A percentile compares a stretch with the other conserved stretches of the same genome.
phyloP scores from a whole-genome alignment of 2,797 vertebrate genomes.

The Gila robusta region DNA sequence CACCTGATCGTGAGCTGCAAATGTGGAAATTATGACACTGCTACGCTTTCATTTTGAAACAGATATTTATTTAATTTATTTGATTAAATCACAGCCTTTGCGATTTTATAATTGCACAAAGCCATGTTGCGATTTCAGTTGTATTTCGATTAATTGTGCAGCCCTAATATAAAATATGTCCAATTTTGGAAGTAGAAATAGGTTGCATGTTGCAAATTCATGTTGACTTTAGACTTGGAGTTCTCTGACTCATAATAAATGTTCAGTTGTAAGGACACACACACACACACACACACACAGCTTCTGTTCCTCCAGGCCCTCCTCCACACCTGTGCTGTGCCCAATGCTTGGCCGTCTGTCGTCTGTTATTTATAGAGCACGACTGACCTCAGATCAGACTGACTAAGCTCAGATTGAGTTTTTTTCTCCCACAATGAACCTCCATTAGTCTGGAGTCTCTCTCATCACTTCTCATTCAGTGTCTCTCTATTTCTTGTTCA shows the following conservation, averaged over 20 bases:
- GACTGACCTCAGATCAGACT: slow-evolving; percentile 43
- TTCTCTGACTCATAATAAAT: slow-evolving; percentile 37
- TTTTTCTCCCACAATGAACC: slow-evolving; percentile 29
- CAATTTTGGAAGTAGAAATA: neutral
- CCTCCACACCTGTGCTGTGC: slow-evolving; percentile 48
- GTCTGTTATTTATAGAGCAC: slow-evolving; percentile 53
- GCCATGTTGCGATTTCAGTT: neutral
- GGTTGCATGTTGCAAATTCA: neutral
- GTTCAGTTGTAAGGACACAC: slow-evolving; percentile 23
- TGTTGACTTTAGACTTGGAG: slow-evolving; percentile 1
- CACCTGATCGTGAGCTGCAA: neutral
- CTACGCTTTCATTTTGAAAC: neutral
- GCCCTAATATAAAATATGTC: neutral
- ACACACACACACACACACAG: neutral
- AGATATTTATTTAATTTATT: neutral
- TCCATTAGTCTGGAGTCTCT: neutral
- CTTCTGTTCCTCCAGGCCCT: slow-evolving; percentile 29
- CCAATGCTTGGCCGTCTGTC: slow-evolving; percentile 37
- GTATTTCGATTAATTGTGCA: neutral
- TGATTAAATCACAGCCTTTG: neutral
- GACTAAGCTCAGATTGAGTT: slow-evolving; percentile 30
- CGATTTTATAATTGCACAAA: neutral
- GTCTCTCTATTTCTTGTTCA: neutral
- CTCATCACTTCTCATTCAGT: neutral
- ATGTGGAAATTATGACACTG: neutral